Evolutionary conservation across 2,797 vertebrate species (phyloP).

Genomic region (Girardinus metallicus): DNA sequence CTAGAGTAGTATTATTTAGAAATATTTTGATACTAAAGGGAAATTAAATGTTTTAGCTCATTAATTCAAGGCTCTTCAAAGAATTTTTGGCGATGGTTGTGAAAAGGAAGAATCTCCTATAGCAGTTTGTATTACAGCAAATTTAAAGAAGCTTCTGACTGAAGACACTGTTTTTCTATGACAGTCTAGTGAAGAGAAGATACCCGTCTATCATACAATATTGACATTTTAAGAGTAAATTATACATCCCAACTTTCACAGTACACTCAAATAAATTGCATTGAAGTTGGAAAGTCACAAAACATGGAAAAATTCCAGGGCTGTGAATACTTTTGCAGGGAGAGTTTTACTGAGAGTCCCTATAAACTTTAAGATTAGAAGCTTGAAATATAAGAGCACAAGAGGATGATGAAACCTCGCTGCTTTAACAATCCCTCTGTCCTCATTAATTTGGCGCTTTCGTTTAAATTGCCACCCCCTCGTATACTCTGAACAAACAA

Average conservation of each 20-base stretch:
- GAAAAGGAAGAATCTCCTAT: too few relatives aligned
- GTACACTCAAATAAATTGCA: background rate
- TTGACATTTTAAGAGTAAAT: background rate
- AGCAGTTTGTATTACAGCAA: too few relatives aligned
- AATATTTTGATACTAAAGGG: too few relatives aligned
- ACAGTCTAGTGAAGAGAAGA: too few relatives aligned
- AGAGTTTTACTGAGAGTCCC: background rate
- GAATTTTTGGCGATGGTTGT: too few relatives aligned
- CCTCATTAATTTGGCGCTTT: slow-evolving; percentile 3
- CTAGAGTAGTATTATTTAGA: background rate
- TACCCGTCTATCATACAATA: background rate
- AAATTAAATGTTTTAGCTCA: too few relatives aligned
- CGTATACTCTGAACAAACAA: slow-evolving; percentile 5
- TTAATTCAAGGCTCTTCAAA: too few relatives aligned
- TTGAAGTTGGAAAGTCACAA: background rate
- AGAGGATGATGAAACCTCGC: background rate
- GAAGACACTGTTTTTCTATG: too few relatives aligned
- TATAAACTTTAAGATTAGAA: background rate
- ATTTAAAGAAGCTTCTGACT: too few relatives aligned
- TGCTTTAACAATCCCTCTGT: slow-evolving; percentile 1
- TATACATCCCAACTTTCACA: background rate
- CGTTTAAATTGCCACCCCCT: slow-evolving; percentile 14
- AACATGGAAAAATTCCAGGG: background rate
- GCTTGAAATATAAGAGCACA: slow-evolving; percentile 2
- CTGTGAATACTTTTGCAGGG: background rate